Conservation (phyloP, 2,888 invertebrate species). For the Netelia fuscicornis region DNA sequence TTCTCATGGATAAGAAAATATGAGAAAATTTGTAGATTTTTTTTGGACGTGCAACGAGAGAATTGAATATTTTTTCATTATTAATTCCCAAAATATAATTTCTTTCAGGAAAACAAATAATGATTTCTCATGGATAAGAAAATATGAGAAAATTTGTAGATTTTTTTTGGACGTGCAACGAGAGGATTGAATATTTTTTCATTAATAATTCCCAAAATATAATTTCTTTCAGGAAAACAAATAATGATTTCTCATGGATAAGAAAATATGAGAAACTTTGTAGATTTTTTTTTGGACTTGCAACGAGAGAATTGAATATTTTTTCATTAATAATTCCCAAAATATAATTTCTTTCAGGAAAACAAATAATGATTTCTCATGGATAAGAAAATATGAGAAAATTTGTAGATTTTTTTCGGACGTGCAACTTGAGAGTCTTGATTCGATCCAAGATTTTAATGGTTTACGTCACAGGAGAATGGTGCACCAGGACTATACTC, state of each 20-base stretch:
- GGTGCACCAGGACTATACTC: constrained; percentile 33
- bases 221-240: too few species aligned
- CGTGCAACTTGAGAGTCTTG: not conserved
- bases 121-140: not conserved
- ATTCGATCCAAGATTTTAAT: not conserved
- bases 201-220: too few species aligned
- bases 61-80: too few species aligned
- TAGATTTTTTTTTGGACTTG: constrained; percentile 19
- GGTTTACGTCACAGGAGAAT: constrained; percentile 21
- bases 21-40: not conserved
- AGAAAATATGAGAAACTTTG: not conserved
- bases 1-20: not conserved
- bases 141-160: not conserved
- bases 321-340: too few species aligned
- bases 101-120: too few species aligned
- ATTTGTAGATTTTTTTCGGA: constrained; percentile 14
- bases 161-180: constrained; percentile 22
- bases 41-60: constrained; percentile 1
- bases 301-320: not conserved
- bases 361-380: not conserved
- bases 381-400: not conserved
- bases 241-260: not conserved
- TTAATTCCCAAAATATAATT: too few species aligned
- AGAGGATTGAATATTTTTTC: too few species aligned
- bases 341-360: too few species aligned